These are phyloP conservation scores for Listrodromus nycthemerus DNA, from an alignment of 2,888 invertebrate genomes.

Conservation along the genomic window DNA sequence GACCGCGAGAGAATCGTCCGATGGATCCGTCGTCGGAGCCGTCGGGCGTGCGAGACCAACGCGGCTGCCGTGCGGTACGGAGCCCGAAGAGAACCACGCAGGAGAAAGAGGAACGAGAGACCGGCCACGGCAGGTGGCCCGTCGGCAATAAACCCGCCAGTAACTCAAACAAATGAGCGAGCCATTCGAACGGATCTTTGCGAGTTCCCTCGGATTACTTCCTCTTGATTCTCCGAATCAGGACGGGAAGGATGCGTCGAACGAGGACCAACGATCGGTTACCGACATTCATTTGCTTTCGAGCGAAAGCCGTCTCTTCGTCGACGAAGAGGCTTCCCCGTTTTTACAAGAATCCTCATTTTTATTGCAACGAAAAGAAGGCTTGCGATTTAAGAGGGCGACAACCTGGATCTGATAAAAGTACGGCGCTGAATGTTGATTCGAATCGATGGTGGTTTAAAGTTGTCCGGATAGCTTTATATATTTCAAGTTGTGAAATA, in stretches of 20 bases:
- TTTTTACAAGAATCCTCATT: neutral
- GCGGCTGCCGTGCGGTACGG: constrained; percentile 20
- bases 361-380: too few relatives aligned
- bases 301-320: neutral
- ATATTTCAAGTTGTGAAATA: too few relatives aligned
- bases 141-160: constrained; percentile 64
- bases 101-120: constrained; percentile 31
- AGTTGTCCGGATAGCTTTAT: too few relatives aligned
- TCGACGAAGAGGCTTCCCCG: neutral
- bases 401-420: too few relatives aligned
- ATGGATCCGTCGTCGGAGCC: constrained; percentile 35
- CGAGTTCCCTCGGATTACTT: constrained; percentile 54
- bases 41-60: constrained; percentile 41
- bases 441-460: too few relatives aligned
- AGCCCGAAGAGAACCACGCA: constrained; percentile 32
- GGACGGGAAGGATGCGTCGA: constrained; percentile 35
- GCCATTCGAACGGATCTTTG: constrained; percentile 59
- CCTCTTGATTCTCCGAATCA: constrained; percentile 69
- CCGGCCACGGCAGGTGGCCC: constrained; percentile 59
- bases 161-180: constrained; percentile 74
- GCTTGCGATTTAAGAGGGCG: too few relatives aligned
- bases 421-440: too few relatives aligned
- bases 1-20: constrained; percentile 10
- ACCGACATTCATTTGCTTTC: constrained; percentile 4
- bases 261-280: neutral